Base-by-base conservation (phyloP, 2,113 vertebrate species). In the Nematolebias whitei region DNA sequence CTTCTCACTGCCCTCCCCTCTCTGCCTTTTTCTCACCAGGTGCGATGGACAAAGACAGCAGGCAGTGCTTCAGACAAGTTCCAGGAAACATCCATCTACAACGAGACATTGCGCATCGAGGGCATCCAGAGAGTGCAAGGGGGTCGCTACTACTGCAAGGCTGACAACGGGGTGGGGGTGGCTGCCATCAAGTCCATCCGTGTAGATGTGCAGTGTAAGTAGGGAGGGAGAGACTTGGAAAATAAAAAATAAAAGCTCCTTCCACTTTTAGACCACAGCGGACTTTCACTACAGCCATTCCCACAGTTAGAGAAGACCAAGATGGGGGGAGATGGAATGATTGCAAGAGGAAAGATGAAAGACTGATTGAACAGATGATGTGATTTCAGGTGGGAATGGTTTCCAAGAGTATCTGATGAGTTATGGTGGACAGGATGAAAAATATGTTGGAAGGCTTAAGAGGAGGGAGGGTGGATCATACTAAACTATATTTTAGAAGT, bases 171-270 rank as follows among this genome's bases (percentile, higher is more conserved):
- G 87, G 94, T 99, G 90, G 96, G 96, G 89, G 96, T 96, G 89
- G 95, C 98, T 85, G 97, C 96, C 93, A 99, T 99, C 96, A 98
- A 96, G 95, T 99, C 98, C 94, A 98, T 99, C 92, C 98, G 98
- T 72, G 98, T 99, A 95, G 98, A 99, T 87, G 98, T 99, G 92
- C 98, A 99, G 92, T 99, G 98, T 99, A 96, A 99, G 98, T 98
- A 54, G 78, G 74, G 78, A 74, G 62, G 85, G 82, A 84, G 64
- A 62, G 73, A 72, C 26, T 71, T 23, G 73, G 57, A 49, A 59
- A 56, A 47, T 44, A 47, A 61, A 19, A 61, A 48, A 70, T 60
- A 58, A 64, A 60, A 63, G 44, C 80, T 82, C 88, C 82, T 88
- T 88, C 88, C 86, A 85, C 88, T 87, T 83, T 59, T 66, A 71